These are phyloP conservation scores for Prunella fulvescens DNA, from an alignment of 2,113 vertebrate species.

Conservation along the genomic window DNA sequence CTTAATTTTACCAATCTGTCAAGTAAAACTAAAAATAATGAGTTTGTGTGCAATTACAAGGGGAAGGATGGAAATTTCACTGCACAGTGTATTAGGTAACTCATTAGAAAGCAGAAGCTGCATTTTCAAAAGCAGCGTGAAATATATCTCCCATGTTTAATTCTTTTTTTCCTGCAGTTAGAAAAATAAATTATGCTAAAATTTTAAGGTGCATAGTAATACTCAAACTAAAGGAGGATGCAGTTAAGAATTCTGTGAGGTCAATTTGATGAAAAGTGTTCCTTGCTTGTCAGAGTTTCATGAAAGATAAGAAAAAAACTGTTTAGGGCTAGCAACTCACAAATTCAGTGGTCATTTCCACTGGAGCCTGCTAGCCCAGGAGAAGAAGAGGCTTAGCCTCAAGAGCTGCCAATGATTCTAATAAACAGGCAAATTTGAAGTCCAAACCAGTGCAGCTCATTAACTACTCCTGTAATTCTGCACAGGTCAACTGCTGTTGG, in stretches of 20 bases:
- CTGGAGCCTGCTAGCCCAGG: neutral
- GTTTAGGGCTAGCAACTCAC: neutral
- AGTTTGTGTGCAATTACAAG: neutral
- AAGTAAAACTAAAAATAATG: conserved; percentile 22
- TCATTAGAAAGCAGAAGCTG: neutral
- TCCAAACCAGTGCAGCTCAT: neutral
- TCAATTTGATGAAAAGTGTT: neutral
- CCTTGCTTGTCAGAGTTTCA: neutral
- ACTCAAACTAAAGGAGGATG: neutral
- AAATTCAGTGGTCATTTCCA: neutral
- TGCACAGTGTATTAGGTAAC: neutral
- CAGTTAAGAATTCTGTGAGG: neutral
- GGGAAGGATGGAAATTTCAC: neutral
- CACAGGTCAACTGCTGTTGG: neutral
- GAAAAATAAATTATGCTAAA: neutral
- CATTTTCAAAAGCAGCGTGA: neutral
- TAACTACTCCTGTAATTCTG: neutral
- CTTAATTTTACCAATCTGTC: conserved; percentile 1
- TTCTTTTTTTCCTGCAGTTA: neutral
- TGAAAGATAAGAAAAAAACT: neutral
- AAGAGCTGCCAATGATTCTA: neutral
- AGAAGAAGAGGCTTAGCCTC: neutral
- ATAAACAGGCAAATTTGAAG: neutral
- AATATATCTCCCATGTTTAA: neutral
- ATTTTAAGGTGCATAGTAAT: neutral